Percentiles rank a stretch among this genome's conserved stretches.
Evolutionary conservation across 2,888 invertebrate genomes (phyloP).

Genomic region (Agrypnus murinus): DNA sequence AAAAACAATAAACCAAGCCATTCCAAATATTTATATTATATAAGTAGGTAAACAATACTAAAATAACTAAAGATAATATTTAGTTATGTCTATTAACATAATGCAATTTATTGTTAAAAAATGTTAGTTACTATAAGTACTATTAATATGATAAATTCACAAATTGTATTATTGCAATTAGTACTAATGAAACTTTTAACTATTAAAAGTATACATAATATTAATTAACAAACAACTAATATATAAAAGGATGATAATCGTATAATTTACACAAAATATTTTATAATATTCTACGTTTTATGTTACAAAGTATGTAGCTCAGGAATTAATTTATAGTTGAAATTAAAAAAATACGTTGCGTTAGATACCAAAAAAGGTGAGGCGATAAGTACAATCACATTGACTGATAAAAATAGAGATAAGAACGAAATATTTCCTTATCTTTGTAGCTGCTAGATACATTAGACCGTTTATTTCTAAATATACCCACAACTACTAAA

Average conservation of each 20-base stretch:
- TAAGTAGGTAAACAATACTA: conserved; percentile 26
- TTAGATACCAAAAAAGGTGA: conserved; percentile 35
- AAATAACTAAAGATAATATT: conserved; percentile 27
- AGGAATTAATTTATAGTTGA: too few relatives aligned
- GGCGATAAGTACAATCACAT: conserved; percentile 28
- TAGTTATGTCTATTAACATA: neutral
- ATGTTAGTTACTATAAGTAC: neutral
- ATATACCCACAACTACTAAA: conserved; percentile 13
- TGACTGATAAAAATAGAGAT: conserved; percentile 39
- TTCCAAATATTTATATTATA: conserved; percentile 22
- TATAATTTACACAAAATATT: too few relatives aligned
- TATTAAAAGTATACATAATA: too few relatives aligned
- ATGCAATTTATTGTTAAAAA: conserved; percentile 5
- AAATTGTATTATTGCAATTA: too few relatives aligned
- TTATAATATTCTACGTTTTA: too few relatives aligned
- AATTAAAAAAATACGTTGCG: neutral
- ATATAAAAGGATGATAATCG: too few relatives aligned
- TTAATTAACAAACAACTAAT: too few relatives aligned
- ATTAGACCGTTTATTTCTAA: conserved; percentile 27
- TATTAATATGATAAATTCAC: conserved; percentile 11
- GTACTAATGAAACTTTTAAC: too few relatives aligned
- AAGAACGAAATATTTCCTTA: conserved; percentile 38
- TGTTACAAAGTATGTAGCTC: too few relatives aligned
- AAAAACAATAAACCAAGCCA: conserved; percentile 9
- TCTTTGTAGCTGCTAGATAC: conserved; percentile 30